These are phyloP conservation scores for Glomeris marginata DNA, from an alignment of 2,888 invertebrate genomes.

Conservation along the genomic window DNA sequence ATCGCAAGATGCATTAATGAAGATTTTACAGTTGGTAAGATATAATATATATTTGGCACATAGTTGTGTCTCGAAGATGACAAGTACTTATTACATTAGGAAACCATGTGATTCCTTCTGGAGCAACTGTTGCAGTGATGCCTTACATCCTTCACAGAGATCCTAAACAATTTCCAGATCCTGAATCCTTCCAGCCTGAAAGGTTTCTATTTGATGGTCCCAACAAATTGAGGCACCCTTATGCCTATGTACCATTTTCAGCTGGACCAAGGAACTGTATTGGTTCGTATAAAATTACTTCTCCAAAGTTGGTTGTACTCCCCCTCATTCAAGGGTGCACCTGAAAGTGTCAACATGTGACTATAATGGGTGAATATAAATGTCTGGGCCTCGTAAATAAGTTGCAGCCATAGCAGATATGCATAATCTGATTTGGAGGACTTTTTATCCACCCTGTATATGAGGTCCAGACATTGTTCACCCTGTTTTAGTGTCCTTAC, in stretches of 20 bases:
- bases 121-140: conserved; percentile 46
- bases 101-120: conserved; percentile 49
- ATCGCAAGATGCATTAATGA: conserved; percentile 24
- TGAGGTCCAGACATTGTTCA: too few relatives aligned
- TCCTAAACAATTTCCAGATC: conserved; percentile 45
- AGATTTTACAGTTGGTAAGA: conserved; percentile 14
- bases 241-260: conserved; percentile 32
- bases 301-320: too few relatives aligned
- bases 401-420: too few relatives aligned
- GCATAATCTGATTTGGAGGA: too few relatives aligned
- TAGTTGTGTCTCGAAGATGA: background rate
- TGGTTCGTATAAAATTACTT: conserved; percentile 5
- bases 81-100: conserved; percentile 20
- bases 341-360: too few relatives aligned
- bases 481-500: too few relatives aligned
- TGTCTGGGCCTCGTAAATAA: too few relatives aligned
- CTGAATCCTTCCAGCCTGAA: conserved; percentile 61
- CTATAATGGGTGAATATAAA: too few relatives aligned
- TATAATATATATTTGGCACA: background rate
- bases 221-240: conserved; percentile 46
- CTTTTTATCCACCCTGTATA: too few relatives aligned
- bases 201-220: conserved; percentile 55
- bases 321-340: too few relatives aligned
- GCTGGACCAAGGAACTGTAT: conserved; percentile 27
- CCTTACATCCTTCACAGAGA: conserved; percentile 48